Evolutionary conservation across 2,797 vertebrate genomes (phyloP), one percentile per base, ranked within the genome.

Genomic region (Somateria mollissima): DNA sequence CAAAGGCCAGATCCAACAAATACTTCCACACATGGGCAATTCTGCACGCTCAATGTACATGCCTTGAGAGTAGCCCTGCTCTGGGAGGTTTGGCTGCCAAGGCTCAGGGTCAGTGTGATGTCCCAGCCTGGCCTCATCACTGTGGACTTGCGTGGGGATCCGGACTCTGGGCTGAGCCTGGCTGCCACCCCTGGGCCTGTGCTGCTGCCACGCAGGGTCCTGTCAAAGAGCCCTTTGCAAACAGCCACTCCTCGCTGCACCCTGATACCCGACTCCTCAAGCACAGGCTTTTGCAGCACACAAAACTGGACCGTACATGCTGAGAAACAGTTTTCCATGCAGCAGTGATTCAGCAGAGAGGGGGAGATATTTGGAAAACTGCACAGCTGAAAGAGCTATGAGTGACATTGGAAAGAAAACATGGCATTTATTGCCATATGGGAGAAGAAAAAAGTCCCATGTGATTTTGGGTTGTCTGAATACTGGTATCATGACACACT

Each of bases 261-360:
- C 37, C 51, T 71, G 20, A 39, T 15, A 4, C 34, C 20, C 3
- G 7, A 67, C 10, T 10, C 7, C 5, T 1, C 45, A 77, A 0
- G 3, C 34, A 36, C 0, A 1, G 39, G 20, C 32, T 27, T 39
- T 73, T 43, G 36, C 24, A 43, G 30, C 3, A 3, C 56, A 71
- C 62, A 17, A 11, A 92, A 74, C 10, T 51, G 57, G 73, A 87
- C 6, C 0, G 0, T 34, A 2, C 47, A 13, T 53, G 32, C 30
- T 6, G 3, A 69, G 45, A 90, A 92, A 74, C 19, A 30, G 8
- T 65, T 67, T 47, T 32, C 22, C 45, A 14, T 28, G 53, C 19
- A 71, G 65, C 36, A 86, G 22, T 53, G 80, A 87, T 61, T 91
- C 79, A 88, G 30, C 53, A 84, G 49, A 84, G 66, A 85, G 24